Conservation (phyloP, 2,888 invertebrate genomes). For the Ormyrus rosae region DNA sequence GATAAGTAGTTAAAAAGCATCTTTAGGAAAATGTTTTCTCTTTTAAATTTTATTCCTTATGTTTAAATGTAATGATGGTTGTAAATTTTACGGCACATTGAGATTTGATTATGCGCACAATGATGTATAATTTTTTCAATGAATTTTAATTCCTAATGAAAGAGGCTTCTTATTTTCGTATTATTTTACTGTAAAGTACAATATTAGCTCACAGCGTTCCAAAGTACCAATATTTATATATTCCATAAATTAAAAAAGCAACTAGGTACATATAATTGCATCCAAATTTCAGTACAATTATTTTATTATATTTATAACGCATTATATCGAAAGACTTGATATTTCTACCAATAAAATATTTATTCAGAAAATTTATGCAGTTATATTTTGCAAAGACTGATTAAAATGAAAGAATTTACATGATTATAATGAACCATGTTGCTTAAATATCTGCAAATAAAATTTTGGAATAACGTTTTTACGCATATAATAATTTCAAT, state of each 20-base stretch:
- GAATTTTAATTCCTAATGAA: background rate
- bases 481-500: background rate
- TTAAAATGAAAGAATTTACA: constrained; percentile 18
- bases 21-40: no score
- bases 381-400: constrained; percentile 47
- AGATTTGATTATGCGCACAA: background rate
- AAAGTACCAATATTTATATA: constrained; percentile 18
- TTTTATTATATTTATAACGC: background rate
- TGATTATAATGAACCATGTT: constrained; percentile 7
- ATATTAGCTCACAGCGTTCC: no score
- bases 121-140: background rate
- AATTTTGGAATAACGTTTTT: constrained; percentile 27
- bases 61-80: no score
- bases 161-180: constrained; percentile 8
- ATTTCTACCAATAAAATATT: constrained; percentile 16
- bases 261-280: background rate
- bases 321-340: background rate
- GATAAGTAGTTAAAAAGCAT: no score
- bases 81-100: no score
- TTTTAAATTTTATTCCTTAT: no score
- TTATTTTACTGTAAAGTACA: no score
- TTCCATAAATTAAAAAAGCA: background rate
- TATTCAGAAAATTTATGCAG: constrained; percentile 30
- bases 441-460: constrained; percentile 14
- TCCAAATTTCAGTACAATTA: constrained; percentile 16